phyloP scores from a whole-genome alignment of 2,888 invertebrate genomes.

The Pilophorus perplexus region DNA sequence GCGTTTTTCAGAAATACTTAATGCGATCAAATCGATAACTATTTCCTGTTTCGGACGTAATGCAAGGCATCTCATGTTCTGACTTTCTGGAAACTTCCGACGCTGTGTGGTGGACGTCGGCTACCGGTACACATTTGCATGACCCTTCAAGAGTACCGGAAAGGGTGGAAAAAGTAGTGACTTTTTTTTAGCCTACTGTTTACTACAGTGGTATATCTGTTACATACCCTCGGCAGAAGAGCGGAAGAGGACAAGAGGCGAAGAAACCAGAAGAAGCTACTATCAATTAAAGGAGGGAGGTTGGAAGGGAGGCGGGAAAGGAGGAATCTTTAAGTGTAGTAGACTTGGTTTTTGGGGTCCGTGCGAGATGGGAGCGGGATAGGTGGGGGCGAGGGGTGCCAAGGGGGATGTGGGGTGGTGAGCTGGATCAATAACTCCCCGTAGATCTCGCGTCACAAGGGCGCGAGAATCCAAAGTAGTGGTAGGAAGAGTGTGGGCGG shows the following conservation, averaged over 20 bases:
- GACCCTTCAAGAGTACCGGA: no score
- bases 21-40: no score
- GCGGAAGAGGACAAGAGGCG: neutral
- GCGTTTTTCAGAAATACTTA: no score
- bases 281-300: slow-evolving; percentile 37
- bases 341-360: slow-evolving; percentile 43
- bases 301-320: slow-evolving; percentile 9
- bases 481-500: slow-evolving; percentile 26
- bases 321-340: slow-evolving; percentile 42
- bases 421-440: slow-evolving; percentile 44
- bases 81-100: no score
- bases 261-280: slow-evolving; percentile 17
- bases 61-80: no score
- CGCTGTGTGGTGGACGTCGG: no score
- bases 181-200: no score
- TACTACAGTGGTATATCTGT: no score
- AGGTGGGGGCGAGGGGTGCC: neutral
- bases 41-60: no score
- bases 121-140: no score
- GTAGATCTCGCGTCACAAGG: slow-evolving; percentile 45
- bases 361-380: neutral
- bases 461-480: slow-evolving; percentile 45
- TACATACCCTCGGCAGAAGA: no score
- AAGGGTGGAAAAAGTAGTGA: no score
- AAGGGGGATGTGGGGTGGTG: slow-evolving; percentile 30